Base-by-base conservation (phyloP, 2,888 invertebrate species). In the Ptilodon capucinus region DNA sequence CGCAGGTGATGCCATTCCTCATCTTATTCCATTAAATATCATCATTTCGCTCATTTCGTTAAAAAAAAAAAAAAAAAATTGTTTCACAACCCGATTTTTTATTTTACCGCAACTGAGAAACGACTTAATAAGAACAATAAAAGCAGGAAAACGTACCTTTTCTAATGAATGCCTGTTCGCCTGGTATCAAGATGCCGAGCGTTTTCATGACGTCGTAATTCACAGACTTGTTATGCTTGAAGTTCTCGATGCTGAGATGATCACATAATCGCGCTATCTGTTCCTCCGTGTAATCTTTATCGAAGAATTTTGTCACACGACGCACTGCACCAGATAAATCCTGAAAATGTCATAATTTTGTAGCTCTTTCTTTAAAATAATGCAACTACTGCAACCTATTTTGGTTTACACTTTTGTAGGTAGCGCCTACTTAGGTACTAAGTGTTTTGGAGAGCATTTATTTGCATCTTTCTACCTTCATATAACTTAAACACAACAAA, bases 191-290 rank as follows among this genome's bases (percentile, higher is more conserved):
- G 9, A 96, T 91, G 1, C 94, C 94, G 3, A 94, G 87, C 0
- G 92, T 91, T 60, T 89, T 92, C 73, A 95, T 90, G 41, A 93
- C 92, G 49, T 94, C 92, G 42, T 91, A 93, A 74, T 98, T 97
- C 0, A 97, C 95, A 5, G 95, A 94, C 40, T 94, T 93, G 84
- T 98, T 98, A 11, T 93, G 92, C 58, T 95, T 94, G 86, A 98
- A 98, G 76, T 94, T 95, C 8, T 94, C 92, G 55, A 98, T 96
- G 68, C 94, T 92, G 51, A 98, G 92, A 75, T 97, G 96, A 6
- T 94, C 82, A 8, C 92, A 92, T 2, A 98, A 85, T 16, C 84
- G 81, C 0, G 84, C 72, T 0, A 96, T 74, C 72, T 96, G 92
- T 16, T 93, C 91, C 0, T 89, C 83, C 0, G 86, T 88, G 49